A percentile compares a stretch with the other conserved stretches of the same genome.
phyloP scores from a whole-genome alignment of 2,888 invertebrate species.

The Corbicula japonica region DNA sequence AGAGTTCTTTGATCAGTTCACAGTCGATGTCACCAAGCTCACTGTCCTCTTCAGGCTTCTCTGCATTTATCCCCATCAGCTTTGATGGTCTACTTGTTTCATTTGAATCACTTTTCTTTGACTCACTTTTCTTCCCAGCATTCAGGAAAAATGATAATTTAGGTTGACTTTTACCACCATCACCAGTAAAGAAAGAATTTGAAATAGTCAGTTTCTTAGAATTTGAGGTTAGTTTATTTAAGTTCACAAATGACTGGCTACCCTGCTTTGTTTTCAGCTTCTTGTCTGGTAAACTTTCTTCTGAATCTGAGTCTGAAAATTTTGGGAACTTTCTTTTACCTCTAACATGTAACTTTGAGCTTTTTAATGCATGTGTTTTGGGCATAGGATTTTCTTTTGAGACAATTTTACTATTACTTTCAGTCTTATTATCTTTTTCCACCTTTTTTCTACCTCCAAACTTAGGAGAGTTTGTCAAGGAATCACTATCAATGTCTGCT shows the following conservation, averaged over 20 bases:
- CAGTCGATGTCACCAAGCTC: constrained; percentile 32
- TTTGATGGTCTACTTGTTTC: not conserved
- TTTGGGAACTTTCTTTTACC: constrained; percentile 60
- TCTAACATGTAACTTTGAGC: not conserved
- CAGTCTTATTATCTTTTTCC: not conserved
- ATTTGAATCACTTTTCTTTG: constrained; percentile 13
- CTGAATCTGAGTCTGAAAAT: constrained; percentile 63
- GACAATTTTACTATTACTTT: not conserved
- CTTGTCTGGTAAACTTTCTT: constrained; percentile 30
- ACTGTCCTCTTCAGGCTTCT: not conserved
- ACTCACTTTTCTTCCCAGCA: constrained; percentile 19
- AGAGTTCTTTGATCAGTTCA: constrained; percentile 49
- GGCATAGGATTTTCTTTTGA: not conserved
- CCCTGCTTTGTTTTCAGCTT: constrained; percentile 10
- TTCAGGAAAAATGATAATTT: constrained; percentile 51
- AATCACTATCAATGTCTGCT: constrained; percentile 8
- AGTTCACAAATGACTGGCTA: constrained; percentile 40
- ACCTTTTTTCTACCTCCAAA: constrained; percentile 3
- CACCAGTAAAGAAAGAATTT: constrained; percentile 47
- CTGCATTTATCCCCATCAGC: not conserved
- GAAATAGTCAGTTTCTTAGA: constrained; percentile 45
- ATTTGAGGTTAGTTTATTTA: constrained; percentile 30
- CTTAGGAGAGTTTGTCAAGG: constrained; percentile 27
- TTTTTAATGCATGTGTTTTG: not conserved
- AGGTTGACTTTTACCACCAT: constrained; percentile 38